phyloP scores from a whole-genome alignment of 2,888 invertebrate genomes.

The Sphecodes monilicornis region DNA sequence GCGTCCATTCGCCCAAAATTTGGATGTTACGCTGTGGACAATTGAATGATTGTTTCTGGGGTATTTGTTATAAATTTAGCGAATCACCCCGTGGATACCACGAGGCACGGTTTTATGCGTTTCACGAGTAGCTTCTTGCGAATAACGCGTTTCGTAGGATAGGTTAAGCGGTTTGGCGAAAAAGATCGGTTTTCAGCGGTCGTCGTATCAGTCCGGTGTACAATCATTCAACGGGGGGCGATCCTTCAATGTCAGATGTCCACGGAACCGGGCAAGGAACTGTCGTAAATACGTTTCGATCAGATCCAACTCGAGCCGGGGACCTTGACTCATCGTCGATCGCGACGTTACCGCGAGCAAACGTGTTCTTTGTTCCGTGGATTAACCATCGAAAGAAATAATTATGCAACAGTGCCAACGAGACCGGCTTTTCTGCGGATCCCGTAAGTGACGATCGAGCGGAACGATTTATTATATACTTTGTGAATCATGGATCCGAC shows the following conservation, averaged over 20 bases:
- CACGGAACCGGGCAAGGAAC: conserved; percentile 30
- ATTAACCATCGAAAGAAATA: conserved; percentile 20
- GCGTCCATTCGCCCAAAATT: no score
- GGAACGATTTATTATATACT: neutral
- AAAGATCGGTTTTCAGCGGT: conserved; percentile 28
- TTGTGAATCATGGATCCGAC: neutral
- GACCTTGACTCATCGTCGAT: conserved; percentile 33
- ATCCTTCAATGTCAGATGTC: conserved; percentile 53
- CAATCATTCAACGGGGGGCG: conserved; percentile 36
- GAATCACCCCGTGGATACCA: conserved; percentile 5
- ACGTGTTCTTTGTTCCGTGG: conserved; percentile 29
- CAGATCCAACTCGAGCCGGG: conserved; percentile 21
- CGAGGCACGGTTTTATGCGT: conserved; percentile 41
- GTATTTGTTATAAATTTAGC: neutral
- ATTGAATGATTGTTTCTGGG: neutral
- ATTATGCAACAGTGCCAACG: conserved; percentile 39
- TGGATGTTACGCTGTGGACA: no score
- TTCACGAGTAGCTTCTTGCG: conserved; percentile 33
- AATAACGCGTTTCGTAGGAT: conserved; percentile 15
- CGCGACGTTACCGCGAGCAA: conserved; percentile 14
- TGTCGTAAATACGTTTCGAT: conserved; percentile 46
- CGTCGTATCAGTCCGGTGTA: neutral
- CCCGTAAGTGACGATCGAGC: neutral
- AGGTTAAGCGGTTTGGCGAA: conserved; percentile 20
- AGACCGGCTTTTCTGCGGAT: neutral